Evolutionary conservation across 2,797 vertebrate genomes (phyloP).

Genomic region (Phrynocephalus guinanensis): DNA sequence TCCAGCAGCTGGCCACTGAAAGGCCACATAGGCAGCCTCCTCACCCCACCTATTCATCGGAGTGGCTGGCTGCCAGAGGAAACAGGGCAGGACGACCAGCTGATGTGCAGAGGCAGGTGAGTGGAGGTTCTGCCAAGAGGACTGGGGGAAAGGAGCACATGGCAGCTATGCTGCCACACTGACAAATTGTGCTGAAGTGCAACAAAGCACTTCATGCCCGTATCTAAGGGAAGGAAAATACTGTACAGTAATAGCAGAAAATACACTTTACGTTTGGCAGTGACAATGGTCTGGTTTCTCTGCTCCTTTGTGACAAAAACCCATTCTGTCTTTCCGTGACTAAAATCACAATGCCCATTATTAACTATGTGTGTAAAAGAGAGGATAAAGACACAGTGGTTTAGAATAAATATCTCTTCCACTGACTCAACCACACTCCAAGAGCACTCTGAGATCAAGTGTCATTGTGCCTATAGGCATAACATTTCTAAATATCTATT

Average conservation of each 20-base stretch:
- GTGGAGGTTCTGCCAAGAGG: no score
- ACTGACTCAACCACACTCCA: constrained; percentile 16
- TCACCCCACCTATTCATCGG: no score
- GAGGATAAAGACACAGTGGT: background rate
- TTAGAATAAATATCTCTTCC: background rate
- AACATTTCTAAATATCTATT: background rate
- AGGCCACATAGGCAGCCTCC: no score
- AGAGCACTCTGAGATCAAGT: background rate
- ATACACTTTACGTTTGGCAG: background rate
- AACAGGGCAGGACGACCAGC: no score
- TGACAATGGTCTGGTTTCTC: constrained; percentile 19
- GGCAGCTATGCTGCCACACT: no score
- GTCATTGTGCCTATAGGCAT: background rate
- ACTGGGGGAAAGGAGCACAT: no score
- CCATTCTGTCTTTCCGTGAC: background rate
- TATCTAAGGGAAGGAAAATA: no score
- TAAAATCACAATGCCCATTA: background rate
- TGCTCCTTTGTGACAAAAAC: constrained; percentile 10
- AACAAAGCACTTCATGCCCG: no score
- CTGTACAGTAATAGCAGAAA: background rate
- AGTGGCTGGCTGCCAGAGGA: no score
- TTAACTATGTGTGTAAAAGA: background rate
- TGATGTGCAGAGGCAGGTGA: no score
- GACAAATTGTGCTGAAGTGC: no score
- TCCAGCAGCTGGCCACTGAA: no score